Evolutionary conservation across 37 sponge, comb jelly and placozoan genomes (phyloP).

Genomic region (Chondrilla cf. caribensis): DNA sequence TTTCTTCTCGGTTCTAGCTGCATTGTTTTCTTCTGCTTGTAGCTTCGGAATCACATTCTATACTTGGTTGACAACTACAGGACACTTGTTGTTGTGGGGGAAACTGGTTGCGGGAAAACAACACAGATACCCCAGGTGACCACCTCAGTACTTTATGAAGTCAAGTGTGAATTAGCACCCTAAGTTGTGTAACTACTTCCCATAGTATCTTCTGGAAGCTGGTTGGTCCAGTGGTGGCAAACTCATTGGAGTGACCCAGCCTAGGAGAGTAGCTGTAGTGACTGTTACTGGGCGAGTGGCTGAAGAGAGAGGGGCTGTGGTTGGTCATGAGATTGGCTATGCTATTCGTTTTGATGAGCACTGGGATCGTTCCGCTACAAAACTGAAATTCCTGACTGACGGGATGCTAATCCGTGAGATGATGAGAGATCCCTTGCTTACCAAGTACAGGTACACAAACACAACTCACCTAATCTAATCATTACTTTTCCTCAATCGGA

Average conservation of each 20-base stretch:
- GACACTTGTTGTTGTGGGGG: constrained; percentile 84
- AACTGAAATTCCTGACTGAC: constrained; percentile 95
- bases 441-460: constrained; percentile 79
- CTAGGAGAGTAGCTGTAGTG: constrained; percentile 81
- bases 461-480: too few relatives aligned
- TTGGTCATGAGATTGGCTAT: constrained; percentile 90
- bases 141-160: too few relatives aligned
- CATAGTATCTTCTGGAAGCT: constrained; percentile 88
- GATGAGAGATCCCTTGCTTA: constrained; percentile 95
- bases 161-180: too few relatives aligned
- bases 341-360: constrained; percentile 88
- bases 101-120: constrained; percentile 92
- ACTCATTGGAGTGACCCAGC: constrained; percentile 86
- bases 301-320: constrained; percentile 74
- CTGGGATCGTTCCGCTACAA: constrained; percentile 56
- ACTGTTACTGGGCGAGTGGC: constrained; percentile 89
- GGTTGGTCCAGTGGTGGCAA: constrained; percentile 74
- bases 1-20: too few relatives aligned
- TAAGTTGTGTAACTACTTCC: too few relatives aligned
- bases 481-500: too few relatives aligned
- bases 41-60: constrained; percentile 84
- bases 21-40: background rate
- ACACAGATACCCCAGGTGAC: constrained; percentile 75
- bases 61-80: constrained; percentile 78
- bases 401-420: constrained; percentile 91